A percentile compares a stretch with the other conserved stretches of the same genome.
These are phyloP conservation scores for Drosophila acutilabella DNA, from an alignment of 2,888 invertebrate genomes.

Conservation along the genomic window DNA sequence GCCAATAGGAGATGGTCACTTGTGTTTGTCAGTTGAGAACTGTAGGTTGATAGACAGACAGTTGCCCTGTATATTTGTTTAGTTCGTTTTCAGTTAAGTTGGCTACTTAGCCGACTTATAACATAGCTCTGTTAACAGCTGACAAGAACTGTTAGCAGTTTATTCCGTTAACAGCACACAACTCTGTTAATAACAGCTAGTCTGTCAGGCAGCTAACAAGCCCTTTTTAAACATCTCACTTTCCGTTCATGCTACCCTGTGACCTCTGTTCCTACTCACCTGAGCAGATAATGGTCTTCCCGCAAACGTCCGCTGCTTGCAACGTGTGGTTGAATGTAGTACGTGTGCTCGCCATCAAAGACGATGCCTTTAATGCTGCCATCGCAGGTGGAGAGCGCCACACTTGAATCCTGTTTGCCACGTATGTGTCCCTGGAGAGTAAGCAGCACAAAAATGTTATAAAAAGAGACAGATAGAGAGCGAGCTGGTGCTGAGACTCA, in stretches of 20 bases:
- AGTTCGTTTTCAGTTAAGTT: too few relatives aligned
- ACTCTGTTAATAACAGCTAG: background rate
- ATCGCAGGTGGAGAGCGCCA: conserved; percentile 92
- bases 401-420: conserved; percentile 90
- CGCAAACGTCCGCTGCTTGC: conserved; percentile 80
- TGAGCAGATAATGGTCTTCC: conserved; percentile 84
- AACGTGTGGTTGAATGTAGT: conserved; percentile 87
- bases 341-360: conserved; percentile 91
- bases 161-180: background rate
- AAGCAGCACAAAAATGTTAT: conserved; percentile 21
- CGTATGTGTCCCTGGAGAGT: conserved; percentile 88
- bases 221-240: background rate
- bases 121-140: background rate
- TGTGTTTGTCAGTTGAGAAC: background rate
- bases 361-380: conserved; percentile 90
- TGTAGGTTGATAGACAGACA: background rate
- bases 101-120: too few relatives aligned
- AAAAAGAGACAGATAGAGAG: background rate
- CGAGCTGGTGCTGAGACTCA: conserved; percentile 53
- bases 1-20: conserved; percentile 17
- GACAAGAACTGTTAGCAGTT: background rate
- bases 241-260: background rate
- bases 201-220: background rate
- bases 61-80: conserved; percentile 4
- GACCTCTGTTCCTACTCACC: conserved; percentile 68